These are phyloP conservation scores for Pelosia muscerda DNA, from an alignment of 2,888 invertebrate species.

Conservation along the genomic window DNA sequence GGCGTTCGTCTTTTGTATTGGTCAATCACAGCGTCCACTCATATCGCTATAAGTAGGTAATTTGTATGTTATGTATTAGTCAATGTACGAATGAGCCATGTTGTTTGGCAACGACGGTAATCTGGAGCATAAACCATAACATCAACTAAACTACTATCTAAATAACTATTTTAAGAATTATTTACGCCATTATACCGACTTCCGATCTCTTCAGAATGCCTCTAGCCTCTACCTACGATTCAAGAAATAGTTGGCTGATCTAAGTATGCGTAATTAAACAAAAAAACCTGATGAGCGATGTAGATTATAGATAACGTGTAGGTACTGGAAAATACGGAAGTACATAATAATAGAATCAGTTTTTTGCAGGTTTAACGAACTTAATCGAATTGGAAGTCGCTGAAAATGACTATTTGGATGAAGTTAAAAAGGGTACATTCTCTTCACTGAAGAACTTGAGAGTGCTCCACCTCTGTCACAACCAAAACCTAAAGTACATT, in stretches of 20 bases:
- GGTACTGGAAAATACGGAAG: constrained; percentile 39
- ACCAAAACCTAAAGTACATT: constrained; percentile 84
- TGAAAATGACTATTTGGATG: constrained; percentile 84
- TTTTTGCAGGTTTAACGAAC: constrained; percentile 81
- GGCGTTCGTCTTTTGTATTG: neutral
- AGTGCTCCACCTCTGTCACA: constrained; percentile 83
- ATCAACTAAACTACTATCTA: constrained; percentile 22
- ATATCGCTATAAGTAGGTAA: constrained; percentile 19
- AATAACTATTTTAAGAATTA: constrained; percentile 36
- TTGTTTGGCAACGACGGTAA: constrained; percentile 40
- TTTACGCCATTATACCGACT: constrained; percentile 25
- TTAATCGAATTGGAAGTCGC: constrained; percentile 88
- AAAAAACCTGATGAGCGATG: constrained; percentile 33
- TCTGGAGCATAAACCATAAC: constrained; percentile 25
- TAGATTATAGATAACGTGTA: constrained; percentile 31
- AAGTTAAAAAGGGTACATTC: constrained; percentile 85
- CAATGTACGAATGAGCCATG: constrained; percentile 24
- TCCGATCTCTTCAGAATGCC: neutral
- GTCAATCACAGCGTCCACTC: constrained; percentile 30
- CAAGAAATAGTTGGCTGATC: neutral
- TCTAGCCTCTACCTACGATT: neutral
- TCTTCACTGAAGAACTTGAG: constrained; percentile 78
- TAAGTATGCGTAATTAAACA: constrained; percentile 20
- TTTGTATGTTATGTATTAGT: neutral
- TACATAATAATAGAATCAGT: constrained; percentile 49